Evolutionary conservation across 2,888 invertebrate genomes (phyloP).

Genomic region (Leptogaster cylindrica): DNA sequence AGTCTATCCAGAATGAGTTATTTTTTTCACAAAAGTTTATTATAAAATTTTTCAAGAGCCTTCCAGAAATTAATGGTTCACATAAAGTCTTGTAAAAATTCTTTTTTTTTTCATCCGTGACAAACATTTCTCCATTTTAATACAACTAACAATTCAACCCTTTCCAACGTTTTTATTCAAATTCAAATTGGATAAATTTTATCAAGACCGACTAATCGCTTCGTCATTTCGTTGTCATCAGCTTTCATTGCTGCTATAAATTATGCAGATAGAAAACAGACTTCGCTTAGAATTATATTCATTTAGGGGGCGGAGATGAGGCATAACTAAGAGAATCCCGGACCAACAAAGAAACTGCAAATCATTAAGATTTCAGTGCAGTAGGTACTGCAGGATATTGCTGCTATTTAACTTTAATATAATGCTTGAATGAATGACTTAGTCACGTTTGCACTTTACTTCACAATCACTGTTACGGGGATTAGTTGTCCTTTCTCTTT

Average conservation of each 20-base stretch:
- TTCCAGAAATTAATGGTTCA: no score
- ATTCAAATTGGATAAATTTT: conserved; percentile 40
- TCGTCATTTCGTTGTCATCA: conserved; percentile 41
- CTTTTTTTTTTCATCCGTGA: no score
- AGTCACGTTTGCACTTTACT: conserved; percentile 3
- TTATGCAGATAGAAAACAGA: conserved; percentile 40
- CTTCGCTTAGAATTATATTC: conserved; percentile 30
- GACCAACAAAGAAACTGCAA: conserved; percentile 33
- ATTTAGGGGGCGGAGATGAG: conserved; percentile 15
- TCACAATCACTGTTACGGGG: no score
- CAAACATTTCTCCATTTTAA: conserved; percentile 26
- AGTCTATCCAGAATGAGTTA: no score
- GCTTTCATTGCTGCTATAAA: conserved; percentile 40
- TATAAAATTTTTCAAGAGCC: no score
- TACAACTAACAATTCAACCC: conserved; percentile 34
- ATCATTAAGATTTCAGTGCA: conserved; percentile 37
- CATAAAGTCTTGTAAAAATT: no score
- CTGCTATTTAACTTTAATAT: conserved; percentile 28
- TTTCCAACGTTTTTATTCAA: conserved; percentile 32
- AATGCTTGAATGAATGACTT: conserved; percentile 18
- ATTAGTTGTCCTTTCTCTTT: no score
- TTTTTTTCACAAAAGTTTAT: no score
- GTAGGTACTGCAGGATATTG: conserved; percentile 12
- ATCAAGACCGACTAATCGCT: conserved; percentile 40
- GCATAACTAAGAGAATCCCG: not conserved